Evolutionary conservation across 2,888 invertebrate genomes (phyloP), one percentile per base, ranked within the genome.

Genomic region (Nomada hirtipes): DNA sequence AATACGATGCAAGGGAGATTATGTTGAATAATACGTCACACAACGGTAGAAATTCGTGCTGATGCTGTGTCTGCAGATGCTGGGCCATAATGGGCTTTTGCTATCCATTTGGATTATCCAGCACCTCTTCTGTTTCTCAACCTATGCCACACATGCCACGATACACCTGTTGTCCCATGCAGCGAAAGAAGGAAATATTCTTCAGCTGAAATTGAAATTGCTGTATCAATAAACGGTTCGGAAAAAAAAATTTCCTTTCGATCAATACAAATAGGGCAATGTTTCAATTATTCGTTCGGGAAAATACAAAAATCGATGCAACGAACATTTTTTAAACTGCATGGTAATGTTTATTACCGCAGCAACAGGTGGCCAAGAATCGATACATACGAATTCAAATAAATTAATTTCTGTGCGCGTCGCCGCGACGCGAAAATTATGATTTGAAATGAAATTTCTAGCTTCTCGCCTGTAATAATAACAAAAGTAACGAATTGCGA

Each of bases 1-100:
- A 98, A 93, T 98, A 98, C 36, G 97, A 97, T 77, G 97, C 97
- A 88, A 98, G 94, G 65, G 98, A 98, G 90, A 98, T 97, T 93
- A 98, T 97, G 94, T 98, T 98, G 95, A 98, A 98, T 65, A 98
- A 95, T 86, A 98, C 97, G 95, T 98, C 98, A 95, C 98, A 98
- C 93, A 98, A 95, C 88, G 98, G 98, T 94, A 98, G 95, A 94
- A 98, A 98, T 95, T 98, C 98, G 81, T 93, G 91, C 85, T 93
- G 93, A 79, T 91, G 90, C 76, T 91, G 91, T 76, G 83, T 84
- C 88, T 92, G 92, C 81, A 88, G 90, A 89, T 91, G 90, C 86
- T 93, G 93, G 92, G 93, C 93, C 93, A 93, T 93, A 93, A 93
- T 93, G 92, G 92, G 92, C 91, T 90, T 90, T 89, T 89, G 89